These are phyloP conservation scores for Coremacera marginata DNA, from an alignment of 2,888 invertebrate species.

Conservation along the genomic window DNA sequence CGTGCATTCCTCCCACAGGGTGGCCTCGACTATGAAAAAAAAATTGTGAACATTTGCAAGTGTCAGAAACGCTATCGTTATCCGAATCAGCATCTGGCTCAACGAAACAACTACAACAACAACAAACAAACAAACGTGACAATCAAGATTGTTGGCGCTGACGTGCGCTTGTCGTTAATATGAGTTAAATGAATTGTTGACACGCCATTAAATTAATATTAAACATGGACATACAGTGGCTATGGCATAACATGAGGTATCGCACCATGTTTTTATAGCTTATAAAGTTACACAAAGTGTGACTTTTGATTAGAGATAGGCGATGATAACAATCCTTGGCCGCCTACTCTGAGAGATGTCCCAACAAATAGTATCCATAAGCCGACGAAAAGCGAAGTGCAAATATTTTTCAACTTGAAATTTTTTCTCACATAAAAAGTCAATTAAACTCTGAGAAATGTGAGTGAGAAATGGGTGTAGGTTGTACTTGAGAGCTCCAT, in stretches of 20 bases:
- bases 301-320: too few species aligned
- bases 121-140: not conserved
- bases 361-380: not conserved
- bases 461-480: not conserved
- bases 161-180: slow-evolving; percentile 9
- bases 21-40: not conserved
- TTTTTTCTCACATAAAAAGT: slow-evolving; percentile 57
- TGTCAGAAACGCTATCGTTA: slow-evolving; percentile 38
- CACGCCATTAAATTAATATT: slow-evolving; percentile 42
- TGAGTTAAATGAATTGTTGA: slow-evolving; percentile 41
- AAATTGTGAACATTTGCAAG: slow-evolving; percentile 33
- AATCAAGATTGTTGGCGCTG: slow-evolving; percentile 15
- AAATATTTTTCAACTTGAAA: slow-evolving; percentile 32
- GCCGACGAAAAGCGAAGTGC: slow-evolving; percentile 47
- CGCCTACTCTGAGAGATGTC: not conserved
- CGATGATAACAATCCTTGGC: too few species aligned
- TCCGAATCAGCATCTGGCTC: slow-evolving; percentile 21
- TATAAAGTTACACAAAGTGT: too few species aligned
- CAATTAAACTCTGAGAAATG: slow-evolving; percentile 57
- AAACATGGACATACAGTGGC: not conserved
- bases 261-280: too few species aligned
- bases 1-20: not conserved
- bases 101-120: not conserved
- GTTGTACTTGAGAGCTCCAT: slow-evolving; percentile 1
- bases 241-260: too few species aligned